Evolutionary conservation across 2,113 vertebrate genomes (phyloP).

Genomic region (Aldabrachelys gigantea): DNA sequence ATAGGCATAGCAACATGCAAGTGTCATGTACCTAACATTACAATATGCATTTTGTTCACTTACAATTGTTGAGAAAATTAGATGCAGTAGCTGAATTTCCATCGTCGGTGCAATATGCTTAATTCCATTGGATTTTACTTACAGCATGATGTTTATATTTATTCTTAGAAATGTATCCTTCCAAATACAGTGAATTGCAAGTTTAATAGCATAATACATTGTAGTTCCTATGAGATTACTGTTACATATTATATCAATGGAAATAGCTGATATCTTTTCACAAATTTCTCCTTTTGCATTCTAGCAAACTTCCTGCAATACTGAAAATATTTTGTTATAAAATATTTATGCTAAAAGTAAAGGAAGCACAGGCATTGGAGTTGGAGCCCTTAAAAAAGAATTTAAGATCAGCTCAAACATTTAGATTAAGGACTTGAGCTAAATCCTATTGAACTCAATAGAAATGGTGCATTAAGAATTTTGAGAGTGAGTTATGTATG

Average conservation of each 20-base stretch:
- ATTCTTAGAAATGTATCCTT: slow-evolving; percentile 60
- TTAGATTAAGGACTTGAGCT: slow-evolving; percentile 45
- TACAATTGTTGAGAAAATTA: slow-evolving; percentile 65
- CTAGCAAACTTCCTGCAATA: slow-evolving; percentile 26
- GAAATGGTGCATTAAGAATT: background rate
- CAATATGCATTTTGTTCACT: slow-evolving; percentile 86
- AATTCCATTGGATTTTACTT: slow-evolving; percentile 59
- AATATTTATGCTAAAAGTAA: slow-evolving; percentile 18
- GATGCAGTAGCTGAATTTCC: slow-evolving; percentile 59
- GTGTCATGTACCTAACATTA: slow-evolving; percentile 87
- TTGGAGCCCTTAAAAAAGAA: slow-evolving; percentile 14
- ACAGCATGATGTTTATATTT: slow-evolving; percentile 25
- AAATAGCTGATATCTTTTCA: slow-evolving; percentile 17
- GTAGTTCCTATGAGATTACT: slow-evolving; percentile 12
- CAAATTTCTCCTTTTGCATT: slow-evolving; percentile 37
- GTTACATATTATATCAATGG: slow-evolving; percentile 36
- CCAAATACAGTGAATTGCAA: slow-evolving; percentile 55
- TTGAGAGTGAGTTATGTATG: slow-evolving; percentile 22
- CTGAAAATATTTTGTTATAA: slow-evolving; percentile 21
- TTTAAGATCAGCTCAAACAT: slow-evolving; percentile 30
- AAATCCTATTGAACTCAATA: slow-evolving; percentile 17
- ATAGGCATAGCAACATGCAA: slow-evolving; percentile 87
- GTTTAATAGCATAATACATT: slow-evolving; percentile 12
- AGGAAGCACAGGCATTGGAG: slow-evolving; percentile 24
- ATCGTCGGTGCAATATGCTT: slow-evolving; percentile 73